Evolutionary conservation across 2,113 vertebrate species (phyloP), one percentile per base, ranked within the genome.

Genomic region (Labeo rohita): DNA sequence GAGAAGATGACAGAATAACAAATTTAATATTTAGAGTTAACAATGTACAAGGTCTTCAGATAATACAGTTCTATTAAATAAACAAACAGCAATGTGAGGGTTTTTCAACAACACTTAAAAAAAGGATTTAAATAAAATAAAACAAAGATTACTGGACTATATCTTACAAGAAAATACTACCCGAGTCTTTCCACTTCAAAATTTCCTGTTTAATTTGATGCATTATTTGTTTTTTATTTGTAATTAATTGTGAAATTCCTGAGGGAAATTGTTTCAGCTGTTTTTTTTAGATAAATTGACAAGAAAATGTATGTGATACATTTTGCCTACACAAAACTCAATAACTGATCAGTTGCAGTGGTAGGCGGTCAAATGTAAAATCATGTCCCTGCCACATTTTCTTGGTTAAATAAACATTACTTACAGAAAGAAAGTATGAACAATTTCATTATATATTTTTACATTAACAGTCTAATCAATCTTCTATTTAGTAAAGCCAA

Each of bases 1-100:
- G 23, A 93, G 61, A 90, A 23, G 90, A 89, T 85, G 75, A 82
- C 50, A 77, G 86, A 72, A 12, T 21, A 56, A 87, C 47, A 75
- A 50, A 50, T 12, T 73, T 77, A 54, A 34, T 1, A 52, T 59
- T 59, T 16, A 59, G 8, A 50, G 47, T 81, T 77, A 77, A 52
- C 23, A 52, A 43, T 10, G 36, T 72, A 21, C 3, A 72, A 43
- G 16, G 4, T 36, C 10, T 72, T 72, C 36, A 72, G 68, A 72
- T 36, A 72, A n/a, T 73, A n/a, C 56, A 73, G 18, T 45, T 73
- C 18, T 9, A 45, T n/a, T 73, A n/a, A 45, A 21, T 34, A 43
- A 43, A 72, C 34, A 72, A 72, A 72, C 18, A 43, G 8, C 28
- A 28, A 28, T 28, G 36, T 43, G 16, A 3, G 36, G 15, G 36